Conservation (phyloP, 2,797 vertebrate species). For the Enoplosus armatus region DNA sequence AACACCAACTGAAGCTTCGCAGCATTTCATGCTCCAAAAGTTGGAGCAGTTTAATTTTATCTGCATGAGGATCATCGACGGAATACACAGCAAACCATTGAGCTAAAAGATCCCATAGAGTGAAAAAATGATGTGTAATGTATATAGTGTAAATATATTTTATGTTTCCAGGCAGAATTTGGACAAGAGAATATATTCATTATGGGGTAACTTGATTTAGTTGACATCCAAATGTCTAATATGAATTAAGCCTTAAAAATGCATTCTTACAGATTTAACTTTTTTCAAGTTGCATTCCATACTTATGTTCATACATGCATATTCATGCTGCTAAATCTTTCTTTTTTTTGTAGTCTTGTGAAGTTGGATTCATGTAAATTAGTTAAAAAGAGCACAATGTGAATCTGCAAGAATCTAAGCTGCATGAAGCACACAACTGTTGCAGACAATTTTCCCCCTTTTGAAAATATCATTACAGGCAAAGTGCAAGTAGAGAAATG, state of each 20-base stretch:
- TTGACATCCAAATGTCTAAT: not conserved
- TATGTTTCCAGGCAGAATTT: constrained; percentile 14
- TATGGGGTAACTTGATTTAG: not conserved
- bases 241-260: not conserved
- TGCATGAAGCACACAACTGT: not conserved
- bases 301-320: not conserved
- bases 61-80: constrained; percentile 33
- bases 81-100: constrained; percentile 23
- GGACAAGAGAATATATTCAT: not conserved
- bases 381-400: not conserved
- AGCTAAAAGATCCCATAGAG: not conserved
- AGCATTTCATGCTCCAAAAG: constrained; percentile 68
- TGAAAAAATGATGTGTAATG: no score
- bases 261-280: not conserved
- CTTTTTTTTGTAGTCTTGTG: not conserved
- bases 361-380: not conserved
- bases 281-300: not conserved
- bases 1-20: constrained; percentile 62
- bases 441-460: not conserved
- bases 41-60: constrained; percentile 58
- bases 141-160: not conserved
- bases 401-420: constrained; percentile 6
- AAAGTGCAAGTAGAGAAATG: not conserved
- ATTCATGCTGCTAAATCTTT: not conserved
- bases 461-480: not conserved